These are phyloP conservation scores for Tachyglossus aculeatus DNA, from an alignment of 2,797 vertebrate genomes.

Conservation along the genomic window DNA sequence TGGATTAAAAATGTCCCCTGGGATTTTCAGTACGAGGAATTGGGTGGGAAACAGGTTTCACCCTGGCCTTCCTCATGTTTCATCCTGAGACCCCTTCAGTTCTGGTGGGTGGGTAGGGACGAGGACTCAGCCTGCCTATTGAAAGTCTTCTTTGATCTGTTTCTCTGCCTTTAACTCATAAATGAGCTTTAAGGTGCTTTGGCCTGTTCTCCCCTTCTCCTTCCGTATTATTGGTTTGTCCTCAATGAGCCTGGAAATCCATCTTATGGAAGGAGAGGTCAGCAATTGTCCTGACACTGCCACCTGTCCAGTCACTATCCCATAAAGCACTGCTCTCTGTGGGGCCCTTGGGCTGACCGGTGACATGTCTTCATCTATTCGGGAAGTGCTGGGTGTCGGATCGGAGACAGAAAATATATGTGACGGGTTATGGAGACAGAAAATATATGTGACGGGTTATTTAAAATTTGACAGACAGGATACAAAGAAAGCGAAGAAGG, in stretches of 20 bases:
- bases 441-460: slow-evolving; percentile 18
- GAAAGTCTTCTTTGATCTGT: slow-evolving; percentile 49
- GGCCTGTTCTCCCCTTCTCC: not conserved
- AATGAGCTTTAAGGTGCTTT: slow-evolving; percentile 25
- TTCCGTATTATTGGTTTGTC: slow-evolving; percentile 16
- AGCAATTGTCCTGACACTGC: slow-evolving; percentile 22
- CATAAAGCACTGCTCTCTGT: slow-evolving; percentile 27
- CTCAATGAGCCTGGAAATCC: slow-evolving; percentile 34
- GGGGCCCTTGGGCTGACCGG: not conserved
- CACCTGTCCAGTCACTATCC: slow-evolving; percentile 32
- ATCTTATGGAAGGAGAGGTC: slow-evolving; percentile 24
- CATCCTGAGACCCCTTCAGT: slow-evolving; percentile 40
- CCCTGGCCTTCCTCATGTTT: slow-evolving; percentile 36
- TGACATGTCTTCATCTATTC: slow-evolving; percentile 16
- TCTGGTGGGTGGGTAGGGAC: too few species aligned
- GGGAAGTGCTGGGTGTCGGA: slow-evolving; percentile 16
- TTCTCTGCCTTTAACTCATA: slow-evolving; percentile 13
- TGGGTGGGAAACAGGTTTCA: slow-evolving; percentile 43
- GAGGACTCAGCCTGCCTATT: slow-evolving; percentile 55
- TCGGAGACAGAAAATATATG: slow-evolving; percentile 34
- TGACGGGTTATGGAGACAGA: not conserved
- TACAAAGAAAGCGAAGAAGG: not conserved
- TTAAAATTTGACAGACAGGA: not conserved
- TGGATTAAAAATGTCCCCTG: too few species aligned
- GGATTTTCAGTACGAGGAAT: slow-evolving; percentile 30